Base-by-base conservation (phyloP, 2,113 vertebrate genomes). In the Halichoeres trimaculatus region DNA sequence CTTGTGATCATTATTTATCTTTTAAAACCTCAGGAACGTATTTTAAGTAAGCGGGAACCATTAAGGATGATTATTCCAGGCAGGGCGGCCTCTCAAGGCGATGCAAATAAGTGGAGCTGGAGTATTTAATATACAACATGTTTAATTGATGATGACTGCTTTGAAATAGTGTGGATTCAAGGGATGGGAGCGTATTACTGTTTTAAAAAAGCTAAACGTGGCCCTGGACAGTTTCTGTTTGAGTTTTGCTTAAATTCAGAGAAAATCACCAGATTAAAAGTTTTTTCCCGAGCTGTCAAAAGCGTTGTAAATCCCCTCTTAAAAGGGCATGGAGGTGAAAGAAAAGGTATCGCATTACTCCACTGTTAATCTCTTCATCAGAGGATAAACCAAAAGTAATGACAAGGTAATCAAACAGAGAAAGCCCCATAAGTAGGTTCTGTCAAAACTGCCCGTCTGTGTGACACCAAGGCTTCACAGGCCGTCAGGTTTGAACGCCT, bases 91-190 rank as follows among this genome's bases (percentile, higher is more conserved):
- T 76, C 74, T 84, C 20, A 22, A 82, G 68, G 74, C 77, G 66
- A 90, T 91, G 86, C 84, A 92, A 89, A 90, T 87, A 67, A 71
- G 63, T 48, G 34, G 24, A 79, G 72, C 66, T 48, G 30, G 30
- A 63, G 70, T 80, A 70, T 86, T 91, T 86, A 88, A 85, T 79
- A 88, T 80, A 91, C 58, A 68, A 76, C 74, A 80, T 92, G 80
- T 86, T 89, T 92, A 89, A 92, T 91, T 88, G 71, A 90, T 90
- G 69, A 62, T 51, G 34, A 56, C 30, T 36, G 34, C 67, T 83
- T 60, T 58, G 62, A 82, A 81, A 74, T 53, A 61, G 47, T 47
- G 23, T 20, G 12, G 35, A 73, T 76, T 82, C 14, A 2, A 57
- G 61, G 38, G 56, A 41, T 75, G 36, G 53, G 58, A 58, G 54